phyloP scores from a whole-genome alignment of 1,140 invertebrate species.

The Saxidomus purpurata region DNA sequence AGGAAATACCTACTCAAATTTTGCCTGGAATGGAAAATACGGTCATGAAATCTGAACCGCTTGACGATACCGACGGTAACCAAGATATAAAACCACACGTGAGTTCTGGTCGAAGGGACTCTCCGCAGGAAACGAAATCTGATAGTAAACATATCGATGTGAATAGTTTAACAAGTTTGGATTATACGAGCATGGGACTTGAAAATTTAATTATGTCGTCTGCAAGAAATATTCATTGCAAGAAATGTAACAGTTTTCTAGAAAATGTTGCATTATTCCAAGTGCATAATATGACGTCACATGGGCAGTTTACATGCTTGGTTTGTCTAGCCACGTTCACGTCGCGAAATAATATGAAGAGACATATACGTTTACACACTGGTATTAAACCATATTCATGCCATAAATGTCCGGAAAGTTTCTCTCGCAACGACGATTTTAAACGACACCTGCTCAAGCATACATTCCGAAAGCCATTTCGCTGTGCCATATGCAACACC shows the following conservation, averaged over 20 bases:
- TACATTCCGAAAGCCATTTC: conserved; percentile 78
- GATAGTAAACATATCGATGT: conserved; percentile 14
- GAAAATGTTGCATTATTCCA: conserved; percentile 72
- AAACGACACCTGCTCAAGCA: conserved; percentile 89
- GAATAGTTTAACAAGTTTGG: conserved; percentile 22
- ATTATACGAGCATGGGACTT: not conserved
- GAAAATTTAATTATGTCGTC: conserved; percentile 48
- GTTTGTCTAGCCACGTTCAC: conserved; percentile 80
- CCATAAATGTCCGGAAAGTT: conserved; percentile 91
- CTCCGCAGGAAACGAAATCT: not conserved
- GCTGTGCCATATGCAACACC: conserved; percentile 77
- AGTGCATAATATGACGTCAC: conserved; percentile 74
- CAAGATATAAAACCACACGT: not conserved
- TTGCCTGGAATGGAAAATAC: not conserved
- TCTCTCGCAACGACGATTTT: conserved; percentile 89
- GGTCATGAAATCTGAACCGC: not conserved
- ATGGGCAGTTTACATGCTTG: conserved; percentile 76
- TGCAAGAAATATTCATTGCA: conserved; percentile 72
- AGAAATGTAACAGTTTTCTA: conserved; percentile 70
- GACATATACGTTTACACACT: conserved; percentile 90
- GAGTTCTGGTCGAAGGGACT: not conserved
- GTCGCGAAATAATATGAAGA: conserved; percentile 91
- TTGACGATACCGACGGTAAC: not conserved
- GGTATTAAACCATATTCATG: conserved; percentile 85
- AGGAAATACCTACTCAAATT: not conserved